These are phyloP conservation scores for Bubalus kerabau DNA, from an alignment of 2,113 vertebrate species.

Conservation along the genomic window DNA sequence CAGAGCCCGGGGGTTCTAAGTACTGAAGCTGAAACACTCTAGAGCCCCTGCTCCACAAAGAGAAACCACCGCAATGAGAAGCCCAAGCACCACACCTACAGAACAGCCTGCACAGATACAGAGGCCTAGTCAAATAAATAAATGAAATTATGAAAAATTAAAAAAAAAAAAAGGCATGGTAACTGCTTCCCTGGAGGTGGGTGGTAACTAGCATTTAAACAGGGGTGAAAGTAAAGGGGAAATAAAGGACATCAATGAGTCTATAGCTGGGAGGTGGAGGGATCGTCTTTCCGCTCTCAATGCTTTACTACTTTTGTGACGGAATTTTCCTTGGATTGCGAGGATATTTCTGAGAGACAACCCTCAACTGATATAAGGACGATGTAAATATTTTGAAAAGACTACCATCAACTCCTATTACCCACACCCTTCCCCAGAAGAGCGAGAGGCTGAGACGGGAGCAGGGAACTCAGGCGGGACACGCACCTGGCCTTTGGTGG, in stretches of 20 bases:
- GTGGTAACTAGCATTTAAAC: not conserved
- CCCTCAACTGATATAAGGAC: not conserved
- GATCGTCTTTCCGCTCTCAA: not conserved
- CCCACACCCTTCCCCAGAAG: not conserved
- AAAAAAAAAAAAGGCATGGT: not conserved
- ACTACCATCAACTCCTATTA: not conserved
- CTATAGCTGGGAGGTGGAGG: accelerated
- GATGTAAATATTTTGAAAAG: not conserved
- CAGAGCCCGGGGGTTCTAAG: not conserved
- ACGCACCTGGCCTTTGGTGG: constrained; percentile 92
- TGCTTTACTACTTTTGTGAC: not conserved
- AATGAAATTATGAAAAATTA: not conserved
- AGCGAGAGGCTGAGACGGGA: accelerated
- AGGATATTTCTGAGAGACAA: not conserved
- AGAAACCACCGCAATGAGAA: accelerated
- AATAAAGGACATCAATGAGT: too few species aligned
- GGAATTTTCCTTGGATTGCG: not conserved
- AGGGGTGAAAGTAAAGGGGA: not conserved
- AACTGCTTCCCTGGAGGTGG: not conserved
- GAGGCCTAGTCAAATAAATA: not conserved
- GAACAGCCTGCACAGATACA: not conserved
- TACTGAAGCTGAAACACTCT: not conserved
- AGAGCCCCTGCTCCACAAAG: not conserved
- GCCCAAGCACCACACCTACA: accelerated
- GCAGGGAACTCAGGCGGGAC: constrained; percentile 2